These are phyloP conservation scores for Julus scanicus DNA, from an alignment of 2,888 invertebrate genomes.

Conservation along the genomic window DNA sequence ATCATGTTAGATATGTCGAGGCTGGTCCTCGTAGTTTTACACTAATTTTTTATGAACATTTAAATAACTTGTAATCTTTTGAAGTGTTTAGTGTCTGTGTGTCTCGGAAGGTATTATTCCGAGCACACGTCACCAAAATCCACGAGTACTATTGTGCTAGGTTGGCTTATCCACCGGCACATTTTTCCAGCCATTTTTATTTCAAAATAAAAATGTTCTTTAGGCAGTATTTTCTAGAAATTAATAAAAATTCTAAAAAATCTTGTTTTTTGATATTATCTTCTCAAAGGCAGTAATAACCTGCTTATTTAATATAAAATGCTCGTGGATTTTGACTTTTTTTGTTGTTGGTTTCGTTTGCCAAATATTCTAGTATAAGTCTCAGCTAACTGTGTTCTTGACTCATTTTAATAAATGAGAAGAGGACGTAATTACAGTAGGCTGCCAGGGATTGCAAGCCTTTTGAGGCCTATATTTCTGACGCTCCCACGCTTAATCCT, in stretches of 20 bases:
- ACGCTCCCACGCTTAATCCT: conserved; percentile 27
- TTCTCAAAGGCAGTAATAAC: not conserved
- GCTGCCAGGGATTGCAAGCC: not conserved
- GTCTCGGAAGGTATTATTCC: conserved; percentile 56
- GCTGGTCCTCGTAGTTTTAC: conserved; percentile 52
- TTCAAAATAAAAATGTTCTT: not conserved
- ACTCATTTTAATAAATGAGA: conserved; percentile 19
- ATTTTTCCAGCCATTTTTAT: not conserved
- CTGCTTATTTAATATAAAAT: not conserved
- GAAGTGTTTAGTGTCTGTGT: conserved; percentile 28
- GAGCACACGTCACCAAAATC: conserved; percentile 37
- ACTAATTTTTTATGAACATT: not conserved
- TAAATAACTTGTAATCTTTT: conserved; percentile 3
- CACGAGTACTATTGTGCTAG: not conserved
- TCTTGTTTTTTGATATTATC: not conserved
- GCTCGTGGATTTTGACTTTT: conserved; percentile 32
- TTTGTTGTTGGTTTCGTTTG: conserved; percentile 44
- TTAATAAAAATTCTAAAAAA: not conserved
- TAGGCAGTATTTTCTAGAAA: not conserved
- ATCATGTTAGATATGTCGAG: conserved; percentile 37
- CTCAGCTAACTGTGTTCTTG: conserved; percentile 19
- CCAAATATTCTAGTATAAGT: conserved; percentile 34
- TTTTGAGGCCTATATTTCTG: not conserved
- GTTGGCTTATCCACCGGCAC: not conserved
- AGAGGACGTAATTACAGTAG: conserved; percentile 6